Evolutionary conservation across 1,140 invertebrate genomes (phyloP), one percentile per base, ranked within the genome.

Genomic region (Drosophila neocordata): DNA sequence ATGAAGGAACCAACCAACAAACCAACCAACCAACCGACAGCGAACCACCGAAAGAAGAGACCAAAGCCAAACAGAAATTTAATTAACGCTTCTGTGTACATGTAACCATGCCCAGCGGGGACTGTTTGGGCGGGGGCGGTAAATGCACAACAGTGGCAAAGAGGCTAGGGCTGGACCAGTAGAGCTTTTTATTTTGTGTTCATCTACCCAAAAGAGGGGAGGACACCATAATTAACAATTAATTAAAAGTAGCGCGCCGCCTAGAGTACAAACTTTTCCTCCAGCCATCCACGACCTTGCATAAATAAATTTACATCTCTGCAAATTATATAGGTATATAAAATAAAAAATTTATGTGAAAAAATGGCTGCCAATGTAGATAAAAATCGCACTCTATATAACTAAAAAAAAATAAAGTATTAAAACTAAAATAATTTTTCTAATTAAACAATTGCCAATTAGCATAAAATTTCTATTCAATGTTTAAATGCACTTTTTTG

Each of bases 41-140:
- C n/a, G n/a, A 41, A 13, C 37, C 37, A 41, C 6, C 15, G 24
- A 65, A 69, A 41, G 35, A 48, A 77, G 55, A 77, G 74, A 66
- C 73, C 52, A 67, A 65, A 64, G 68, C 73, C 83, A 67, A 70
- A 68, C 75, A 87, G 79, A 87, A 87, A 87, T 87, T 87, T 87
- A 87, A 87, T 87, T 87, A 87, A 87, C 83, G 83, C 83, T 87
- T 87, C 83, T 87, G 83, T 79, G 79, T 88, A 76, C 83, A 87
- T 87, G 83, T 83, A 88, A 77, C 83, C 77, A 70, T 68, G 78
- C 83, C 38, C 83, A 88, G 83, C 75, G 57, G 79, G 81, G 15
- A 62, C 58, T 38, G 78, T 72, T 48, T 41, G 57, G 56, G 12
- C 63, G 9, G 20, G 22, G 52, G 63, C 11, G 65, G 24, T 51